These are phyloP conservation scores for Nephrotoma flavescens DNA, from an alignment of 2,888 invertebrate genomes.

Conservation along the genomic window DNA sequence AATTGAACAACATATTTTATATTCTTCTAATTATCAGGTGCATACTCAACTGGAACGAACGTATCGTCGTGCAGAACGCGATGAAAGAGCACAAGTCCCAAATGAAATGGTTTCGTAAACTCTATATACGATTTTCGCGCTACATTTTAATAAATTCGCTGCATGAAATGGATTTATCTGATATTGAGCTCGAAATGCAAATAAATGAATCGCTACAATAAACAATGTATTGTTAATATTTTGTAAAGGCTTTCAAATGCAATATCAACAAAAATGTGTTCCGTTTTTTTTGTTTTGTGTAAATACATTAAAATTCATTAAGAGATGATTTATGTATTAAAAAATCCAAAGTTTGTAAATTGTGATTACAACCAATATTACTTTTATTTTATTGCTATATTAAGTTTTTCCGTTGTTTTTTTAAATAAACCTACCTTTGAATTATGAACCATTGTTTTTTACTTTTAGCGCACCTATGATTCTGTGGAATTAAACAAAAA, in stretches of 20 bases:
- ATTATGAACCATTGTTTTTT: background rate
- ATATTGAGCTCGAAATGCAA: constrained; percentile 61
- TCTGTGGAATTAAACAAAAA: too few species aligned
- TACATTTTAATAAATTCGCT: constrained; percentile 85
- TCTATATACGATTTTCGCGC: constrained; percentile 79
- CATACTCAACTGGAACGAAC: constrained; percentile 47
- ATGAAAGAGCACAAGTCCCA: constrained; percentile 85
- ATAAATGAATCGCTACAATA: constrained; percentile 34
- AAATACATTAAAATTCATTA: background rate
- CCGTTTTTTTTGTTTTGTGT: background rate
- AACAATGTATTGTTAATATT: background rate
- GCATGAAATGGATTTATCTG: constrained; percentile 54
- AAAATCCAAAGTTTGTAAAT: background rate
- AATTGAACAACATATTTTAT: background rate
- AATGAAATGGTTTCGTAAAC: constrained; percentile 83
- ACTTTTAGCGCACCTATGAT: background rate
- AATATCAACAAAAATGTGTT: background rate
- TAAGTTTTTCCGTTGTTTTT: background rate
- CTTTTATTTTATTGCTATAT: background rate
- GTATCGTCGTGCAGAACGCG: constrained; percentile 48
- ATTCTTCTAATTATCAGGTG: constrained; percentile 37
- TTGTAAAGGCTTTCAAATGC: background rate
- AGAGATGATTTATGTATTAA: background rate
- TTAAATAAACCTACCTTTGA: background rate
- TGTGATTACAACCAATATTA: background rate